Evolutionary conservation across 2,113 vertebrate species (phyloP).

Genomic region (Craseonycteris thonglongyai): DNA sequence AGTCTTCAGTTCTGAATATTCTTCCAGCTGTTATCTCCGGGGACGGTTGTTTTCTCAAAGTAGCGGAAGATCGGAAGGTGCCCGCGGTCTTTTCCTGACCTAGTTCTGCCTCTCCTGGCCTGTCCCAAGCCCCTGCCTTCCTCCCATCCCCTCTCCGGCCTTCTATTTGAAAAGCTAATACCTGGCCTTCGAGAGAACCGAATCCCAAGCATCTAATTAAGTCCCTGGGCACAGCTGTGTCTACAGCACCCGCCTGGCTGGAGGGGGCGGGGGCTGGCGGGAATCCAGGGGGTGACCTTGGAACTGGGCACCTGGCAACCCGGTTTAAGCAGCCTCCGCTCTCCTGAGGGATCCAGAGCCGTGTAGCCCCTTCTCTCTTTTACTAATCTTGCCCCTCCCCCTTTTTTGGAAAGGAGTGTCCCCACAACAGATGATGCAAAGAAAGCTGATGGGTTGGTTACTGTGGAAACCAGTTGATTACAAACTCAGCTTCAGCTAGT

Average conservation of each 20-base stretch:
- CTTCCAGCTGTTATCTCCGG: neutral
- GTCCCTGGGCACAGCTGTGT: conserved; percentile 21
- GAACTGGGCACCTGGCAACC: neutral
- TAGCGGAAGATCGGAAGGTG: neutral
- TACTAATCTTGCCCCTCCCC: neutral
- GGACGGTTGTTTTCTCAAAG: neutral
- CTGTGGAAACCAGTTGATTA: conserved; percentile 60
- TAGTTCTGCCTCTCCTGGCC: neutral
- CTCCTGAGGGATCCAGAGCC: too few relatives aligned
- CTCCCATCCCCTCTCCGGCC: neutral
- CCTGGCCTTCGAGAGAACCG: conserved; percentile 18
- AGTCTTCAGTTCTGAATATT: neutral
- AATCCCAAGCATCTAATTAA: conserved; percentile 34
- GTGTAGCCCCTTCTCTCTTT: neutral
- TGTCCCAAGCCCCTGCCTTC: neutral
- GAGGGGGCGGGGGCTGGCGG: neutral
- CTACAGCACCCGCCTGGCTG: neutral
- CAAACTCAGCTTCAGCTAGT: conserved; percentile 45
- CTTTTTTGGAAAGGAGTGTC: conserved; percentile 9
- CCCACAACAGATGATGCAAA: neutral
- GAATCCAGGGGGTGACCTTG: neutral
- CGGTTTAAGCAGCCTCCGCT: too few relatives aligned
- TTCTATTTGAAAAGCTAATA: conserved; percentile 47
- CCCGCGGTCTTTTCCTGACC: neutral
- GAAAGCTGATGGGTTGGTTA: conserved; percentile 36